Evolutionary conservation across 2,888 invertebrate genomes (phyloP).

Genomic region (Dicranocentrus wangi): DNA sequence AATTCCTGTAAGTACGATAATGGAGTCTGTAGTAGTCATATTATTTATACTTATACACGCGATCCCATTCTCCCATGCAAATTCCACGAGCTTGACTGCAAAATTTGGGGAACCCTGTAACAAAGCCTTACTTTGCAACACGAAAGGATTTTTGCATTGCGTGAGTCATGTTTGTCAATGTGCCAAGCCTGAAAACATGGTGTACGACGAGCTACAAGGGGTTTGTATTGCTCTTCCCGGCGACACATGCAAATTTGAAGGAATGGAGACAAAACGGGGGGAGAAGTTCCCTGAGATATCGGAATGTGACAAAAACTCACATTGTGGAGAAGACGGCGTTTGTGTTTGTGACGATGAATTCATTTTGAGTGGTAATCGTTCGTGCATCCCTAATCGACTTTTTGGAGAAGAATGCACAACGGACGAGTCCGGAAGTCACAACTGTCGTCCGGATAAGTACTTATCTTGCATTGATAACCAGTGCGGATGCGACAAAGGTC

Average conservation of each 20-base stretch:
- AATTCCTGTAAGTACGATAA: too few species aligned
- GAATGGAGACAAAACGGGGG: slow-evolving; percentile 15
- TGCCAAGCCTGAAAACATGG: slow-evolving; percentile 42
- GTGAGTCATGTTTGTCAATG: slow-evolving; percentile 24
- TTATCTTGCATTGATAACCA: slow-evolving; percentile 18
- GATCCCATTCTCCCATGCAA: too few species aligned
- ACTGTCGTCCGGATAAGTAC: slow-evolving; percentile 48
- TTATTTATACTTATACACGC: too few species aligned
- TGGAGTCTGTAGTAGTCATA: too few species aligned
- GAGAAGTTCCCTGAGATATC: slow-evolving; percentile 39
- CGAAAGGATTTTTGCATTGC: slow-evolving; percentile 25
- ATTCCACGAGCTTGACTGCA: neutral
- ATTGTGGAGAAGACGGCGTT: slow-evolving; percentile 37
- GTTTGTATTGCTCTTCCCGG: slow-evolving; percentile 43
- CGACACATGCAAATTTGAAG: slow-evolving; percentile 42
- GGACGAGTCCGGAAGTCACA: slow-evolving; percentile 46
- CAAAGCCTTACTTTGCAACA: slow-evolving; percentile 24
- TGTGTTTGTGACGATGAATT: slow-evolving; percentile 42
- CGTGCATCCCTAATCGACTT: slow-evolving; percentile 38
- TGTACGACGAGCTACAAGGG: slow-evolving; percentile 22
- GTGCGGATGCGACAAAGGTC: slow-evolving; percentile 35
- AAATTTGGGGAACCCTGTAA: slow-evolving; percentile 28
- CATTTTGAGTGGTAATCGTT: slow-evolving; percentile 39
- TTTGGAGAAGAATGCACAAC: slow-evolving; percentile 40
- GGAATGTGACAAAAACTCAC: slow-evolving; percentile 38